Base-by-base conservation (phyloP, 2,888 invertebrate species). In the Ophonus ardosiacus region DNA sequence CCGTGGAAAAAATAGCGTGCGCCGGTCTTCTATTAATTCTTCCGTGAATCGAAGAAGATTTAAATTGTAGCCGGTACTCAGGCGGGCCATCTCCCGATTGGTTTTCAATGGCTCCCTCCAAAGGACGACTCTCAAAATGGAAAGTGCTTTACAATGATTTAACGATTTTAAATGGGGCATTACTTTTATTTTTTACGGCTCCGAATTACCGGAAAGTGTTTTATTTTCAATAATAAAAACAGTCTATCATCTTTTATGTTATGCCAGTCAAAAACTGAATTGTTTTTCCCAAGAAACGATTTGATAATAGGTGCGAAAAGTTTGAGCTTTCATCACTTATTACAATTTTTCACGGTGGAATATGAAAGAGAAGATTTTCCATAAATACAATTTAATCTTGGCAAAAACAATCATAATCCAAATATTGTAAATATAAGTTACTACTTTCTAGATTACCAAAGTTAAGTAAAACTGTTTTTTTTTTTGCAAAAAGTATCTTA, bases 71-170 rank as follows among this genome's bases (percentile, higher is more conserved):
- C 81, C 74, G 63, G 59, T 85, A 51, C 85, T 85, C 80, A 80
- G 31, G 63, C 51, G 80, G 38, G 56, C 85, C 85, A 88, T 88
- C 87, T 87, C 85, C 87, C 87, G 88, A 88, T 88, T 88, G 88
- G 86, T 88, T 88, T 88, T 86, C 88, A 88, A 88, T 87, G 86
- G 88, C 87, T 86, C 57, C 78, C 56, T 85, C 86, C 81, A 86
- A 88, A 88, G 87, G 88, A 87, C 87, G 88, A 87, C 85, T 86
- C 85, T 87, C 86, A 86, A 88, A 88, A 88, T 87, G 87, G 87
- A 88, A 88, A 89, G 88, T 88, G 88, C 88, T 88, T 87, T 87
- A 87, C 88, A 87, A 88, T 88, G 88, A 88, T 89, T 89, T 89
- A 89, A 88, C 88, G 88, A 88, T 87, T 88, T 87, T 86, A 88